Conservation (phyloP, 2,797 vertebrate species). For the Dermochelys coriacea region DNA sequence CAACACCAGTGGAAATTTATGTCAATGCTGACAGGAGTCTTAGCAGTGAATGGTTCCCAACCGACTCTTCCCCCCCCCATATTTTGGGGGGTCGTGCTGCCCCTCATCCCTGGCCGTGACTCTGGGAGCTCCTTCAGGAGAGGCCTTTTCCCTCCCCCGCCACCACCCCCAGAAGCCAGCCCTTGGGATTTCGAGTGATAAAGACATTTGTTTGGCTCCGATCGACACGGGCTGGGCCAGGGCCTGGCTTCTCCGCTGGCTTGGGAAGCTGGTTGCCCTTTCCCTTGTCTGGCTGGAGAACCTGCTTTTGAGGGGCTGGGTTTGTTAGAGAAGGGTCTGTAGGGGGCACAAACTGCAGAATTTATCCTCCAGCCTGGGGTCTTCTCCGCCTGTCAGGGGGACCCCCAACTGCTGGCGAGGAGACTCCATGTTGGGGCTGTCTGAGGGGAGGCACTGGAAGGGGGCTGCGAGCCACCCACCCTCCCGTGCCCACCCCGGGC, state of each 20-base stretch:
- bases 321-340: slow-evolving; percentile 87
- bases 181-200: slow-evolving; percentile 71
- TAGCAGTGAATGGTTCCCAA: slow-evolving; percentile 91
- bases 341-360: slow-evolving; percentile 81
- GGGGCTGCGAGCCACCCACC: not conserved
- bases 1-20: slow-evolving; percentile 95
- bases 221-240: slow-evolving; percentile 63
- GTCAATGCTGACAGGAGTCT: slow-evolving; percentile 92
- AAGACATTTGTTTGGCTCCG: slow-evolving; percentile 75
- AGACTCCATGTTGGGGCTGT: no score
- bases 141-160: not conserved
- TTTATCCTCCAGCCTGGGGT: slow-evolving; percentile 63
- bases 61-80: slow-evolving; percentile 78
- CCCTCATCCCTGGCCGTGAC: slow-evolving; percentile 52
- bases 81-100: slow-evolving; percentile 69
- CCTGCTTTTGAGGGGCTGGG: slow-evolving; percentile 21
- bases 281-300: slow-evolving; percentile 66
- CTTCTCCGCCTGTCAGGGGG: not conserved
- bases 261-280: slow-evolving; percentile 74
- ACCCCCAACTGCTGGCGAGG: not conserved
- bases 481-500: slow-evolving; percentile 12
- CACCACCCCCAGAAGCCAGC: slow-evolving; percentile 57
- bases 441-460: rapidly evolving
- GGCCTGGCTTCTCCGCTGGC: not conserved
- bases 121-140: slow-evolving; percentile 37